Percentiles rank a stretch among this genome's conserved stretches.
Conservation (phyloP, 2,888 invertebrate species). For the Drosophila fulvimacula region DNA sequence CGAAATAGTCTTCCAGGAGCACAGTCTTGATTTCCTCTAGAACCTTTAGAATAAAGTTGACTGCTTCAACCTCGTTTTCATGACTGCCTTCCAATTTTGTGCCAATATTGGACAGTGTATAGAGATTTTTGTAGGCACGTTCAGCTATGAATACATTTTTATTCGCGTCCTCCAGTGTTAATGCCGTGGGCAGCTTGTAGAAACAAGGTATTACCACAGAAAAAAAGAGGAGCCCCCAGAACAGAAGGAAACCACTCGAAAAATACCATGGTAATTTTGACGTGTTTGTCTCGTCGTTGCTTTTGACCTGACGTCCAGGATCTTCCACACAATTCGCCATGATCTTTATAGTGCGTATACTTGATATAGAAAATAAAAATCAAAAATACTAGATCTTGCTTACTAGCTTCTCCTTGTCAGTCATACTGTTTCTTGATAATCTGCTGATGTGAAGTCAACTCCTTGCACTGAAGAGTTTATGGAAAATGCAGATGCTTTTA, state of each 20-base stretch:
- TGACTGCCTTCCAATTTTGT: conserved; percentile 87
- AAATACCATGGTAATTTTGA: conserved; percentile 62
- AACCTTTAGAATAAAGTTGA: conserved; percentile 84
- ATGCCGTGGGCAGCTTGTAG: conserved; percentile 58
- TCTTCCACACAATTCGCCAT: conserved; percentile 7
- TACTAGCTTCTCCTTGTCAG: conserved; percentile 6
- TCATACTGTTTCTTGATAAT: not conserved
- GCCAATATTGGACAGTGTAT: conserved; percentile 44
- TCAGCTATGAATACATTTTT: conserved; percentile 88
- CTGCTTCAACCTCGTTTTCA: conserved; percentile 88
- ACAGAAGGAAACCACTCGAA: conserved; percentile 56
- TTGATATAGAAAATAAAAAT: not conserved
- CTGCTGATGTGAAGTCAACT: not conserved
- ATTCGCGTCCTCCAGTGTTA: conserved; percentile 47
- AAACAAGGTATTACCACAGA: conserved; percentile 58
- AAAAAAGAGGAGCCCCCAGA: conserved; percentile 67
- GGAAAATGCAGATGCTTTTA: conserved; percentile 25
- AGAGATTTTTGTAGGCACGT: conserved; percentile 85
- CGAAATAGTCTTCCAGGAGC: conserved; percentile 66
- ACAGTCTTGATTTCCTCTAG: conserved; percentile 61
- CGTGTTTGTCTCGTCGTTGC: conserved; percentile 7
- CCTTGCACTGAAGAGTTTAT: not conserved
- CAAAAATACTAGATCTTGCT: not conserved
- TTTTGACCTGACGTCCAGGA: not conserved
- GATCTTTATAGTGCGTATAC: not conserved